Evolutionary conservation across 1,140 invertebrate species (phyloP).

Genomic region (Fopius arisanus): DNA sequence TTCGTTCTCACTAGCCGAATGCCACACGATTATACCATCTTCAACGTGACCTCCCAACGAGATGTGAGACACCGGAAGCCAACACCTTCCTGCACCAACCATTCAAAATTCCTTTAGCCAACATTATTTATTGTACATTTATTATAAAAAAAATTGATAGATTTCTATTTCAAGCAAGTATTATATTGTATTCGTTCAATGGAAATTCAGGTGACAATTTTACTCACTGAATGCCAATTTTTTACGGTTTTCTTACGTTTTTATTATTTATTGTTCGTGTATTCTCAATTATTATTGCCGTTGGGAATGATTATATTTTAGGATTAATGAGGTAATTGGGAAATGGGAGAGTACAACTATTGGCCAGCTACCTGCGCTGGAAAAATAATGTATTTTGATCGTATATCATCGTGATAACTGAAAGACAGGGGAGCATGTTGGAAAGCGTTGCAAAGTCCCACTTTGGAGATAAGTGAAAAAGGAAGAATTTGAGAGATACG

Average conservation of each 20-base stretch:
- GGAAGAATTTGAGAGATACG: background rate
- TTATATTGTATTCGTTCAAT: no score
- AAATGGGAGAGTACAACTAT: no score
- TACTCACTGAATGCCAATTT: no score
- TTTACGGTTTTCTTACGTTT: no score
- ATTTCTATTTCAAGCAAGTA: no score
- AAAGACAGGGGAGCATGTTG: background rate
- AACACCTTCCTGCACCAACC: background rate
- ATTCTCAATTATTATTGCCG: no score
- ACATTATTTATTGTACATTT: background rate
- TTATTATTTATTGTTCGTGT: no score
- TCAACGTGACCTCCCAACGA: background rate
- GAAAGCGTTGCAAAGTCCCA: slow-evolving; percentile 19
- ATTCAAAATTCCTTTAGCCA: slow-evolving; percentile 17
- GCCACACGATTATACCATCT: slow-evolving; percentile 1
- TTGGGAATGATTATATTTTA: no score
- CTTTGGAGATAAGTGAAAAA: slow-evolving; percentile 2
- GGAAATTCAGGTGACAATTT: no score
- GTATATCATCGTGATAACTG: background rate
- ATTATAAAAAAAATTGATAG: no score
- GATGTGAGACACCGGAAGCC: slow-evolving; percentile 9
- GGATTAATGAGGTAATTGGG: no score
- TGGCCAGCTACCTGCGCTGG: no score
- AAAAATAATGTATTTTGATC: background rate
- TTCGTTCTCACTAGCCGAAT: slow-evolving; percentile 27